Percentiles rank a stretch among this genome's conserved stretches.
Conservation (phyloP, 2,113 vertebrate species). For the Ageneiosus marmoratus region DNA sequence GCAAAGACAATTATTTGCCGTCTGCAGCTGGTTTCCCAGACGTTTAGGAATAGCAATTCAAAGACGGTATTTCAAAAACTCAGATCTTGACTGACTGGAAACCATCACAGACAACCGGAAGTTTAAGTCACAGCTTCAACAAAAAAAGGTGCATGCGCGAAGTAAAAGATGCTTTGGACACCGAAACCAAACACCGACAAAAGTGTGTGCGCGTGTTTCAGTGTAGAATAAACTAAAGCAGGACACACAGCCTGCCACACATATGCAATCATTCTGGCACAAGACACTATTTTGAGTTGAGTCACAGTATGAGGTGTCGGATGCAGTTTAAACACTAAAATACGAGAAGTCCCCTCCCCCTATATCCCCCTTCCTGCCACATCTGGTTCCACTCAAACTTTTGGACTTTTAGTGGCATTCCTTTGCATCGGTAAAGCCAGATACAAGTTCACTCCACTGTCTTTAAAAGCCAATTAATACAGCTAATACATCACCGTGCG, state of each 20-base stretch:
- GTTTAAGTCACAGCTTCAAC: not conserved
- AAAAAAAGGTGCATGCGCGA: not conserved
- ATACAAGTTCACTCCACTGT: conserved; percentile 1
- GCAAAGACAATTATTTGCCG: not conserved
- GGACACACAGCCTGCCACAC: not conserved
- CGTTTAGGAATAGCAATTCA: not conserved
- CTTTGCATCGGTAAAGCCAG: conserved; percentile 50
- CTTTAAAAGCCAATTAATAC: not conserved
- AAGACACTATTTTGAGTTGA: not conserved
- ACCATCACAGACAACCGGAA: not conserved
- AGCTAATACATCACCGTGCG: not conserved
- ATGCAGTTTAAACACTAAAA: conserved; percentile 12
- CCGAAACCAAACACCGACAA: not conserved
- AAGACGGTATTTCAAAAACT: not conserved
- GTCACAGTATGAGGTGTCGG: not conserved
- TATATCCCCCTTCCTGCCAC: conserved; percentile 66
- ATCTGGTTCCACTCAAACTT: conserved; percentile 87
- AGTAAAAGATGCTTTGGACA: not conserved
- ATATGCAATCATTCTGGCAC: not conserved
- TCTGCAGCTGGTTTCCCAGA: not conserved
- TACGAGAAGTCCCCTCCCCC: conserved; percentile 48
- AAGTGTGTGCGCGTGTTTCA: not conserved
- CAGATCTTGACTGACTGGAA: not conserved
- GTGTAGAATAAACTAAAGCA: not conserved
- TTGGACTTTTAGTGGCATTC: conserved; percentile 75